Evolutionary conservation across 1,140 invertebrate genomes (phyloP).

Genomic region (Anastatus disparis): DNA sequence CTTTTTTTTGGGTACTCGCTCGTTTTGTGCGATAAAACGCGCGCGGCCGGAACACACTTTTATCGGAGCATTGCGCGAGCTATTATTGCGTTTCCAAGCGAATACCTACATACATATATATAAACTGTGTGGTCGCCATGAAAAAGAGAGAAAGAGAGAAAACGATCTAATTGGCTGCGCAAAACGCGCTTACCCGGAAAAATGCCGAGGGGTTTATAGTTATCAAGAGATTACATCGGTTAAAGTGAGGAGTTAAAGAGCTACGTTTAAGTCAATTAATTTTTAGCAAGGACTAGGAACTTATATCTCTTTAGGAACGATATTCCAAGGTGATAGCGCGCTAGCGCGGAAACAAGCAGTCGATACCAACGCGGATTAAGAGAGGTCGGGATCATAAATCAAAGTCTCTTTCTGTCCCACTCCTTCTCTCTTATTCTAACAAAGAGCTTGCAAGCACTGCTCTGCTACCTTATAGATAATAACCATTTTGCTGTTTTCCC

Average conservation of each 20-base stretch:
- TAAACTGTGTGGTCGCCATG: no score
- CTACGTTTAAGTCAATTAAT: conserved; percentile 10
- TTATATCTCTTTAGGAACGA: no score
- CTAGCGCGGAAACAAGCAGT: conserved; percentile 36
- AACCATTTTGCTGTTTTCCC: conserved; percentile 60
- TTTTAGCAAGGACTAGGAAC: conserved; percentile 1
- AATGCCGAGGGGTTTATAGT: no score
- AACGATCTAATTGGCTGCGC: conserved; percentile 14
- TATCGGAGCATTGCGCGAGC: no score
- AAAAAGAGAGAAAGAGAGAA: no score
- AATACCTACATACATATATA: no score
- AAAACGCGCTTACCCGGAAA: conserved; percentile 2
- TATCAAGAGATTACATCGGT: no score
- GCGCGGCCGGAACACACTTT: neutral
- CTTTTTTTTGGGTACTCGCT: neutral
- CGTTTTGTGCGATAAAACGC: neutral
- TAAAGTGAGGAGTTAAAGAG: no score
- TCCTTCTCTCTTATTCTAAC: conserved; percentile 40
- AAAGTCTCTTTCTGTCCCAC: neutral
- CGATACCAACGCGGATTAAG: conserved; percentile 53
- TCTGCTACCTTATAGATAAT: conserved; percentile 54
- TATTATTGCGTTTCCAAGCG: no score
- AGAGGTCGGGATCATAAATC: conserved; percentile 48
- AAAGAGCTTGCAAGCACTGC: conserved; percentile 57
- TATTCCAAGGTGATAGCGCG: neutral